These are phyloP conservation scores for Colletes gigas DNA, from an alignment of 1,140 invertebrate genomes.

Conservation along the genomic window DNA sequence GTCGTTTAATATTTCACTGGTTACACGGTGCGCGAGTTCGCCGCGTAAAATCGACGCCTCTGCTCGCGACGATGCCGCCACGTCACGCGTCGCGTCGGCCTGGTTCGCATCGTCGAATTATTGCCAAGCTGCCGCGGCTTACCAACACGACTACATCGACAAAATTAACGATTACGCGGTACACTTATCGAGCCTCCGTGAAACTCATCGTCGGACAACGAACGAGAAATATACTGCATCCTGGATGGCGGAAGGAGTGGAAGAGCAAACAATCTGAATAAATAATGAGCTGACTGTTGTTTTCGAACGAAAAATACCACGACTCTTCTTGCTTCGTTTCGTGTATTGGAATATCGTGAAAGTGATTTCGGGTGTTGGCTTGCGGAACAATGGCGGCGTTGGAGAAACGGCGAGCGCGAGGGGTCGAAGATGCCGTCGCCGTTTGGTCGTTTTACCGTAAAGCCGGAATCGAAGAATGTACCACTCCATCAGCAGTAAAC, in stretches of 20 bases:
- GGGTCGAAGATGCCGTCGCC: not conserved
- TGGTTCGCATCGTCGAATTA: constrained; percentile 59
- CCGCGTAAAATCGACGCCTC: constrained; percentile 50
- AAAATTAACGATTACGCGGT: constrained; percentile 63
- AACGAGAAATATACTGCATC: not conserved
- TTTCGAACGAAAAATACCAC: constrained; percentile 21
- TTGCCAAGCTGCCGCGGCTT: constrained; percentile 59
- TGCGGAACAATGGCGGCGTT: not conserved
- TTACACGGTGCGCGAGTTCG: constrained; percentile 20
- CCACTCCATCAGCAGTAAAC: constrained; percentile 66
- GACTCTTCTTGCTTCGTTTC: constrained; percentile 34
- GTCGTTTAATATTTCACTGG: constrained; percentile 53
- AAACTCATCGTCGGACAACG: no score
- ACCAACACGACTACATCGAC: constrained; percentile 58
- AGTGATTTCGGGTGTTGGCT: not conserved
- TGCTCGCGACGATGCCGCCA: constrained; percentile 32
- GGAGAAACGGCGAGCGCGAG: constrained; percentile 23
- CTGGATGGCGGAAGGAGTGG: not conserved
- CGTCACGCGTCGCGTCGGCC: constrained; percentile 25
- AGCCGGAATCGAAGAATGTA: constrained; percentile 64
- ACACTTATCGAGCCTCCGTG: constrained; percentile 3
- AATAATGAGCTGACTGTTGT: not conserved
- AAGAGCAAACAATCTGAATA: not conserved
- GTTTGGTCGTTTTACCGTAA: constrained; percentile 62
- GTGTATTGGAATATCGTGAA: constrained; percentile 17